Conservation (phyloP, 2,888 invertebrate species). For the Trilocha varians region DNA sequence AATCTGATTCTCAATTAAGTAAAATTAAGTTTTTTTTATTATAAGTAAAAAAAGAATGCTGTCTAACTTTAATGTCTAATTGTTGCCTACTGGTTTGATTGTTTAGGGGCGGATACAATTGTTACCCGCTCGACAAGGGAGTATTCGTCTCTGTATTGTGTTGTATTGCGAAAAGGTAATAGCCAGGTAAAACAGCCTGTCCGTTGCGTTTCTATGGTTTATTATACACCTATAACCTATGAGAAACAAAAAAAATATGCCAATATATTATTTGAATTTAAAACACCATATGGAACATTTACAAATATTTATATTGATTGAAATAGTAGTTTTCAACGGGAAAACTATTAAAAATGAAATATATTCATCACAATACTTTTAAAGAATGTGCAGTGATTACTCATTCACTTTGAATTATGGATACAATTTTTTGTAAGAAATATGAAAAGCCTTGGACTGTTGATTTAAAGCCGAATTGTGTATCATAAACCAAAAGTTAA, state of each 20-base stretch:
- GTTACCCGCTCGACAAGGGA: not conserved
- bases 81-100: not conserved
- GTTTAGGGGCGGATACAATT: not conserved
- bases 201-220: not conserved
- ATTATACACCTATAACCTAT: not conserved
- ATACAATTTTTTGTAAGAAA: too few species aligned
- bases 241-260: not conserved
- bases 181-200: not conserved
- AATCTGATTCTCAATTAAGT: too few species aligned
- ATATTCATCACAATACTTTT: too few species aligned
- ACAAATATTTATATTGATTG: too few species aligned
- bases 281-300: too few species aligned
- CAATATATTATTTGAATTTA: too few species aligned
- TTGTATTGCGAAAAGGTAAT: not conserved
- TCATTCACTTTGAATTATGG: too few species aligned
- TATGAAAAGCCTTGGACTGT: too few species aligned
- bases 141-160: not conserved
- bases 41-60: not conserved
- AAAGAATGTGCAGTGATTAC: too few species aligned
- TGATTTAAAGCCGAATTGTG: not conserved
- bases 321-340: too few species aligned
- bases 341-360: too few species aligned
- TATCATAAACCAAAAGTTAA: not conserved
- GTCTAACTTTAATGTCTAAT: not conserved
- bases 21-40: too few species aligned